Evolutionary conservation across 2,113 vertebrate species (phyloP).

Genomic region (Cinclus cinclus): DNA sequence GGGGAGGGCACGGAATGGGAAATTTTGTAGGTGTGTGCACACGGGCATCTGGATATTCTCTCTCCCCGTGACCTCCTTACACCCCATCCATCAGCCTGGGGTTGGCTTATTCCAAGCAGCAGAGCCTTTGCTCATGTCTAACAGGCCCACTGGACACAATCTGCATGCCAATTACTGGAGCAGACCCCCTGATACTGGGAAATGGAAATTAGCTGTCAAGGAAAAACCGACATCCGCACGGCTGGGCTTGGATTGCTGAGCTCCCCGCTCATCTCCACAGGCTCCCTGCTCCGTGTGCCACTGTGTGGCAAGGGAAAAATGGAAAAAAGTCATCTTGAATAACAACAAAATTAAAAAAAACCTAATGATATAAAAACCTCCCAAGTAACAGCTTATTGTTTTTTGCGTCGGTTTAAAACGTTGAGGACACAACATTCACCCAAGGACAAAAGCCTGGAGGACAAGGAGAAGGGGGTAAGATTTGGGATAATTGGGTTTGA

Average conservation of each 20-base stretch:
- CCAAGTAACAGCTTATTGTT: conserved; percentile 77
- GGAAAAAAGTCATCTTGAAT: conserved; percentile 91
- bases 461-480: conserved; percentile 30
- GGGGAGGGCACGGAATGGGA: conserved; percentile 41
- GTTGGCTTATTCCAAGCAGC: conserved; percentile 98
- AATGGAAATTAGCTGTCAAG: conserved; percentile 99
- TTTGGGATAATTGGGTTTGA: conserved; percentile 82
- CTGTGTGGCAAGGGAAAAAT: conserved; percentile 75
- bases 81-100: conserved; percentile 96
- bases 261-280: conserved; percentile 59
- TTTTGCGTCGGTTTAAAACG: conserved; percentile 73
- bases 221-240: conserved; percentile 71
- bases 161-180: conserved; percentile 99
- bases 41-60: conserved; percentile 70
- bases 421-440: conserved; percentile 79
- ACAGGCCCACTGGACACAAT: conserved; percentile 97
- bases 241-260: conserved; percentile 70
- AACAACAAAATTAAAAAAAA: conserved; percentile 64
- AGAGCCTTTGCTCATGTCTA: conserved; percentile 87
- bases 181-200: conserved; percentile 97
- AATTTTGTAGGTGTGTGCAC: not conserved
- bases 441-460: conserved; percentile 76
- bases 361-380: not conserved
- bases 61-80: conserved; percentile 91
- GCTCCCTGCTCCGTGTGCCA: conserved; percentile 40